Base-by-base conservation (phyloP, 2,888 invertebrate genomes). In the Timema cristinae region DNA sequence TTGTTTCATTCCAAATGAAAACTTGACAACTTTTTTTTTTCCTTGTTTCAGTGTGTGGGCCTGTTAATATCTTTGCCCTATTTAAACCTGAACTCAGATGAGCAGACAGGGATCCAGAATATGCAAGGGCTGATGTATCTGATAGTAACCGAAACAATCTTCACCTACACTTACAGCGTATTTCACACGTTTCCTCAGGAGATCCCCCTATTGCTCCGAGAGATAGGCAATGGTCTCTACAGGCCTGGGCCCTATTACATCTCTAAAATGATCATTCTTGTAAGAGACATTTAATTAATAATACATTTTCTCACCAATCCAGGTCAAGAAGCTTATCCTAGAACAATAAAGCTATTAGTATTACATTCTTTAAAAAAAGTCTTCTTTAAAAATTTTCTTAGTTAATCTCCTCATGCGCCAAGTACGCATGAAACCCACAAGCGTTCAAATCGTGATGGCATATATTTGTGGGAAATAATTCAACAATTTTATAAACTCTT, bases 151-250 rank as follows among this genome's bases (percentile, higher is more conserved):
- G 92, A 92, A 82, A 87, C 90, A 0, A 88, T 91, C 76, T 92
- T 91, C 79, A 88, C 90, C 9, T 90, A 89, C 80, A 88, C 86
- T 73, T 83, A 83, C 74, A 79, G 80, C 83, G 90, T 91, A 10
- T 88, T 90, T 77, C 87, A 90, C 79, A 88, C 89, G 0, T 91
- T 92, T 79, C 91, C 91, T 0, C 82, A 85, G 50, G 89, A 91
- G 78, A 81, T 91, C 75, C 89, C 90, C 0, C 85, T 91, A 66
- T 81, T 91, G 68, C 80, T 92, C 51, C 82, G 91, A 66, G 92
- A 92, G 79, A 88, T 91, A n/a, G 89, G 90, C 50, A 89, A 88
- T 78, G 90, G 89, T 11, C 81, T 91, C 0, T 92, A 92, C 76
- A 84, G 87, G 0, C 86, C 91, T 0, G 84, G 88, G 2, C 89